Conservation (phyloP, 1,140 invertebrate species). For the Neodiprion fabricii region DNA sequence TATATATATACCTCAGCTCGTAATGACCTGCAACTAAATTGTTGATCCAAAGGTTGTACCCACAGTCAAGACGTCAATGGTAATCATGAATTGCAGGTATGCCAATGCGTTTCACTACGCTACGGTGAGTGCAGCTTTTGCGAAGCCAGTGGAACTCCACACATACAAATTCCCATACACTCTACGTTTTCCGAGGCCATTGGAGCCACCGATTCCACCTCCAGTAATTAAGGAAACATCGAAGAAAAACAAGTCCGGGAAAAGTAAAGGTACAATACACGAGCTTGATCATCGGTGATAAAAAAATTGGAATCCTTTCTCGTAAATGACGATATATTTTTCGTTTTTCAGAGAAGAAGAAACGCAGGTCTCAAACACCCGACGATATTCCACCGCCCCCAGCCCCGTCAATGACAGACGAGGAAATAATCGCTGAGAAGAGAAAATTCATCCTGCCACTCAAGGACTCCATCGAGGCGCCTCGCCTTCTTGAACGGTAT, state of each 20-base stretch:
- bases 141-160: slow-evolving; percentile 26
- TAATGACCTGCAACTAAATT: background rate
- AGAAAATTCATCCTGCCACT: slow-evolving; percentile 39
- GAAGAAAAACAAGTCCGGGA: background rate
- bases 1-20: background rate
- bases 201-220: slow-evolving; percentile 10
- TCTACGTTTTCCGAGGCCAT: slow-evolving; percentile 26
- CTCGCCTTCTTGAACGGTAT: background rate
- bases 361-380: slow-evolving; percentile 14
- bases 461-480: slow-evolving; percentile 32
- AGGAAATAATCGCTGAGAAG: slow-evolving; percentile 26
- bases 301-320: background rate
- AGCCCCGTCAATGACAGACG: slow-evolving; percentile 24
- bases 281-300: too few relatives aligned
- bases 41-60: too few relatives aligned
- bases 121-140: slow-evolving; percentile 35
- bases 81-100: slow-evolving; percentile 33
- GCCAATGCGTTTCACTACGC: slow-evolving; percentile 38
- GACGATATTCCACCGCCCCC: slow-evolving; percentile 4
- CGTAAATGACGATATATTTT: background rate
- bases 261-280: background rate
- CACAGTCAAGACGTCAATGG: background rate
- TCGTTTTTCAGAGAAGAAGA: slow-evolving; percentile 12
- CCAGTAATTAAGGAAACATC: background rate
- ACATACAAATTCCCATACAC: slow-evolving; percentile 26